phyloP scores from a whole-genome alignment of 2,113 vertebrate species.

The Camarhynchus parvulus region DNA sequence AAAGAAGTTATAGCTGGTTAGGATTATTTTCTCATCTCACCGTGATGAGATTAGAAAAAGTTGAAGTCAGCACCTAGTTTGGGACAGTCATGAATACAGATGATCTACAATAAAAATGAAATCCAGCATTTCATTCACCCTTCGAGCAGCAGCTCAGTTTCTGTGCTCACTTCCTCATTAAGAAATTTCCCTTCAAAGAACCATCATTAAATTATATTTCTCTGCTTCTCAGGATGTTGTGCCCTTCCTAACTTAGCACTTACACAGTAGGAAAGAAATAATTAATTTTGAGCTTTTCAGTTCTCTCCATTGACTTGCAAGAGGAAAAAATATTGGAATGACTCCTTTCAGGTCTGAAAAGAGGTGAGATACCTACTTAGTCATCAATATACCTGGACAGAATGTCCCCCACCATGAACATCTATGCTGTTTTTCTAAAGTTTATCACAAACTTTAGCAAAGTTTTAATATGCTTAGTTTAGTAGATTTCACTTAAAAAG shows the following conservation, averaged over 20 bases:
- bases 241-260: background rate
- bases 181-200: background rate
- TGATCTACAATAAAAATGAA: background rate
- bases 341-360: background rate
- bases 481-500: background rate
- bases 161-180: conserved; percentile 8
- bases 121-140: background rate
- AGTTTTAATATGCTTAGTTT: background rate
- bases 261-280: background rate
- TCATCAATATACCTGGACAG: background rate
- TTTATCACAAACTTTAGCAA: background rate
- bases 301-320: background rate
- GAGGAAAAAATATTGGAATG: background rate
- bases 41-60: background rate
- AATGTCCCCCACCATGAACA: background rate
- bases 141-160: background rate
- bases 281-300: background rate
- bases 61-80: background rate
- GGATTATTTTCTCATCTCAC: background rate
- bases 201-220: background rate
- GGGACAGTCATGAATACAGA: background rate
- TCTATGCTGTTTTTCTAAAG: background rate
- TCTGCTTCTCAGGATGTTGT: background rate
- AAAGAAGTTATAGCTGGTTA: background rate
- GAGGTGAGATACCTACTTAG: background rate